Evolutionary conservation across 2,888 invertebrate species (phyloP).

Genomic region (Reticulitermes lucifugus): DNA sequence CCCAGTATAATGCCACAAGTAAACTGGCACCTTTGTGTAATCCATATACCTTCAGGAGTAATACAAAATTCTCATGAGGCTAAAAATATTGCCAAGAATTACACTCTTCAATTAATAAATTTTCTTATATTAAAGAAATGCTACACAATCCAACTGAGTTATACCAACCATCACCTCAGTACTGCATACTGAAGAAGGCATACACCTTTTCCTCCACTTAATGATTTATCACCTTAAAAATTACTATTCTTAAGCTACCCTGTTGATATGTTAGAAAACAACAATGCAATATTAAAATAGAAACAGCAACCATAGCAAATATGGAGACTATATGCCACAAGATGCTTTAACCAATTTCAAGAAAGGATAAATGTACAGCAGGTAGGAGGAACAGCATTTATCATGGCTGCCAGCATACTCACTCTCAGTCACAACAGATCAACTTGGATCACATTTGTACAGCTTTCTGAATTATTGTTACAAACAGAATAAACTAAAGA

Average conservation of each 20-base stretch:
- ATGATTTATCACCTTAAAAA: not conserved
- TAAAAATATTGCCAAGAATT: conserved; percentile 5
- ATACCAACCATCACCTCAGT: not conserved
- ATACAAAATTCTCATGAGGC: not conserved
- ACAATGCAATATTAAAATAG: not conserved
- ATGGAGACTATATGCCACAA: too few species aligned
- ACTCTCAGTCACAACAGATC: too few species aligned
- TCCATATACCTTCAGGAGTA: not conserved
- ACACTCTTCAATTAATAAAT: not conserved
- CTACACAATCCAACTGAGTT: not conserved
- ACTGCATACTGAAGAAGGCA: not conserved
- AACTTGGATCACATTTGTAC: too few species aligned
- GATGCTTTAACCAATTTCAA: too few species aligned
- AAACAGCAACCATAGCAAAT: too few species aligned
- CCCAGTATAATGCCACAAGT: not conserved
- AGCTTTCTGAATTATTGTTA: too few species aligned
- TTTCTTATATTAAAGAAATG: not conserved
- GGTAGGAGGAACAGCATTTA: too few species aligned
- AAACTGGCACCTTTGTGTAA: not conserved
- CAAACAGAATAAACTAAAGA: too few species aligned
- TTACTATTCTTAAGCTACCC: not conserved
- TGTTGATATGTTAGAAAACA: conserved; percentile 2
- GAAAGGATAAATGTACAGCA: too few species aligned
- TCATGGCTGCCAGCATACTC: too few species aligned
- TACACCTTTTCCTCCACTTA: not conserved